A percentile compares a stretch with the other conserved stretches of the same genome.
These are phyloP conservation scores for Acyrthosiphon pisum DNA, from an alignment of 1,140 invertebrate genomes.

Conservation along the genomic window DNA sequence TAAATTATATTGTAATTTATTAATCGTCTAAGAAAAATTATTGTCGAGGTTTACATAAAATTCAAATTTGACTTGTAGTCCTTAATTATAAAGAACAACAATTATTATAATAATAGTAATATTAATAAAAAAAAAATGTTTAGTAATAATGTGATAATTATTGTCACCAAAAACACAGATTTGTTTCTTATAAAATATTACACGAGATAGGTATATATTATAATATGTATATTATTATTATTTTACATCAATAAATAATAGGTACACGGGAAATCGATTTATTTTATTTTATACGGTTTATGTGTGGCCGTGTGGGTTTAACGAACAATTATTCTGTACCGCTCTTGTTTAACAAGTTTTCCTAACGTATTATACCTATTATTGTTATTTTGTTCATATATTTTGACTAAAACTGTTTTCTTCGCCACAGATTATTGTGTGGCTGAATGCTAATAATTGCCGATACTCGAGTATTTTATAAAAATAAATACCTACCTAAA, in stretches of 20 bases:
- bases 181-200: constrained; percentile 39
- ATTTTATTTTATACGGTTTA: background rate
- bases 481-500: background rate
- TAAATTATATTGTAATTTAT: background rate
- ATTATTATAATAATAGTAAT: background rate
- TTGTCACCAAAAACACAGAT: constrained; percentile 55
- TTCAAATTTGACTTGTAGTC: constrained; percentile 6
- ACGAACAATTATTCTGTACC: too few species aligned
- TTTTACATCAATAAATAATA: background rate
- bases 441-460: background rate
- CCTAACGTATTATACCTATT: background rate
- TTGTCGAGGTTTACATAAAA: constrained; percentile 53
- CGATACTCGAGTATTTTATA: background rate
- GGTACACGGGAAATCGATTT: constrained; percentile 1
- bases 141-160: constrained; percentile 20
- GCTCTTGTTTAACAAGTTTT: background rate
- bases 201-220: background rate
- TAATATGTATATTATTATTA: background rate
- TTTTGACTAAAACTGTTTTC: background rate
- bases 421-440: background rate
- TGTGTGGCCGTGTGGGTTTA: background rate
- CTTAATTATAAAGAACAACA: constrained; percentile 33
- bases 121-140: background rate
- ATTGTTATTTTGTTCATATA: background rate
- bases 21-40: constrained; percentile 21